These are phyloP conservation scores for Drosophila novamexicana DNA, from an alignment of 1,140 invertebrate genomes.

Conservation along the genomic window DNA sequence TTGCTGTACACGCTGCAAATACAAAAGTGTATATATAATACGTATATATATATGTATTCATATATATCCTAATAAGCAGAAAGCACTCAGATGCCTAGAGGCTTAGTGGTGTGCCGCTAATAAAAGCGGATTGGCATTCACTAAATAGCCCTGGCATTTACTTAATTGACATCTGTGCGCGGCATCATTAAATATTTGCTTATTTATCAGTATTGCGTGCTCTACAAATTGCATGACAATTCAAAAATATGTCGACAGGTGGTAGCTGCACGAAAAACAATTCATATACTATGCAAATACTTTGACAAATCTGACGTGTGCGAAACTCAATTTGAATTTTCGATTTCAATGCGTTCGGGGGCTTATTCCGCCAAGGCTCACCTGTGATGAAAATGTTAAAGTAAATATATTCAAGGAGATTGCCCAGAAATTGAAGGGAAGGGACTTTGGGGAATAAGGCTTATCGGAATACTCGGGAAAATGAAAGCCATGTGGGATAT, in stretches of 20 bases:
- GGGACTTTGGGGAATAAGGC: constrained; percentile 4
- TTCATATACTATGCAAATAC: constrained; percentile 22
- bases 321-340: constrained; percentile 37
- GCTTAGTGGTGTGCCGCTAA: constrained; percentile 31
- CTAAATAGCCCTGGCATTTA: constrained; percentile 75
- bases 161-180: constrained; percentile 73
- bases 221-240: background rate
- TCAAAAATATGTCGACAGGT: constrained; percentile 27
- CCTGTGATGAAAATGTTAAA: constrained; percentile 8
- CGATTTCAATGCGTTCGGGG: constrained; percentile 18
- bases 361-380: constrained; percentile 5
- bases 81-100: constrained; percentile 34
- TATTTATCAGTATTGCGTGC: constrained; percentile 49
- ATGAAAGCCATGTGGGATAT: background rate
- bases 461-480: constrained; percentile 1
- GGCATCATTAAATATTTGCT: constrained; percentile 59
- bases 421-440: constrained; percentile 4
- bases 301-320: constrained; percentile 42
- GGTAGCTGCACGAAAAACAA: background rate
- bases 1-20: constrained; percentile 39
- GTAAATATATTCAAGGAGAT: constrained; percentile 19
- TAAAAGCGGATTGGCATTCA: constrained; percentile 67
- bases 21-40: constrained; percentile 2
- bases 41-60: background rate
- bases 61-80: constrained; percentile 72